Evolutionary conservation across 2,113 vertebrate genomes (phyloP).

Genomic region (Calidris pugnax): DNA sequence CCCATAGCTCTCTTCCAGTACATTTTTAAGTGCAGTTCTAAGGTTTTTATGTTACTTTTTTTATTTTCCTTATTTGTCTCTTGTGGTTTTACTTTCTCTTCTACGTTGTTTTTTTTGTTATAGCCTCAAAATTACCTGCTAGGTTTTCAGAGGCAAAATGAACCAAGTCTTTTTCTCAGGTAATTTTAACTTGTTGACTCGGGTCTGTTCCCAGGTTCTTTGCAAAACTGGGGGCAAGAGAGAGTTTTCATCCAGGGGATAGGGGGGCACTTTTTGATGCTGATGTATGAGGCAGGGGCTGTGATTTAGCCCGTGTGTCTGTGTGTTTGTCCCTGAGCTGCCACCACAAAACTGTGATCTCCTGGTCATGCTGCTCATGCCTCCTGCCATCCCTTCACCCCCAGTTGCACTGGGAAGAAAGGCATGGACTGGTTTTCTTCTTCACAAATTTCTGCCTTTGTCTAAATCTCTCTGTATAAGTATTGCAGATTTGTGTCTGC

Average conservation of each 20-base stretch:
- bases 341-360: rapidly evolving
- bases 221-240: neutral
- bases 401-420: neutral
- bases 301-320: rapidly evolving
- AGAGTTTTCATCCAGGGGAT: neutral
- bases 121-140: neutral
- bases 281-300: neutral
- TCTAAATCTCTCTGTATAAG: neutral
- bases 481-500: rapidly evolving
- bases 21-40: neutral
- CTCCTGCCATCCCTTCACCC: neutral
- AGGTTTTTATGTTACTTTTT: neutral
- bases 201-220: neutral
- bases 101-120: neutral
- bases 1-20: neutral
- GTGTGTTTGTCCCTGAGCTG: neutral
- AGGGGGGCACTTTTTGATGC: neutral
- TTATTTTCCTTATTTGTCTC: neutral
- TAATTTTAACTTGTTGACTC: neutral
- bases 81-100: neutral
- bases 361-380: neutral
- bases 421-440: neutral
- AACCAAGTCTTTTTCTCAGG: neutral
- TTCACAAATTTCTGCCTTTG: neutral
- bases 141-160: neutral